Percentiles rank a stretch among this genome's conserved stretches.
Evolutionary conservation across 2,888 invertebrate species (phyloP).

Genomic region (Coleophora flavipennella): DNA sequence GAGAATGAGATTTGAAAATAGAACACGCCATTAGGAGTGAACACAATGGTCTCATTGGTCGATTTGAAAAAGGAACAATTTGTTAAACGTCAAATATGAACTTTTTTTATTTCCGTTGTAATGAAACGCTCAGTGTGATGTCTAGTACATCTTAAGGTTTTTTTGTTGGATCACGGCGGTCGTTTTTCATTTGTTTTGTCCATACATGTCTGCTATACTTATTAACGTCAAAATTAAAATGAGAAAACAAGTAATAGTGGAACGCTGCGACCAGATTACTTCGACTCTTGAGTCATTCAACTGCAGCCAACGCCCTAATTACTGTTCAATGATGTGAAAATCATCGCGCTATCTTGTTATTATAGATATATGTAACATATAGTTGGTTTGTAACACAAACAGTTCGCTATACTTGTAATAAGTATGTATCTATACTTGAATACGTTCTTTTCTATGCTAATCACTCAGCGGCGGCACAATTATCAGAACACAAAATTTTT

Average conservation of each 20-base stretch:
- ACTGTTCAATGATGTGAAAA: constrained; percentile 40
- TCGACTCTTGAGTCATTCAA: constrained; percentile 42
- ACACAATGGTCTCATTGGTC: constrained; percentile 72
- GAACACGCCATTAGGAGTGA: constrained; percentile 70
- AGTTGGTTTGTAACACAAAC: too few species aligned
- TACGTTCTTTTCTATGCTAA: too few species aligned
- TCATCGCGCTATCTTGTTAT: constrained; percentile 17
- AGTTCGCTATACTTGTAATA: too few species aligned
- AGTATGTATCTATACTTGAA: too few species aligned
- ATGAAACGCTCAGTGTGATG: constrained; percentile 64
- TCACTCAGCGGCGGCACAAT: too few species aligned
- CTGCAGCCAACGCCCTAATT: constrained; percentile 43
- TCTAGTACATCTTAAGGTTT: constrained; percentile 56
- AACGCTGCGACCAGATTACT: constrained; percentile 61
- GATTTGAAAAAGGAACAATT: constrained; percentile 74
- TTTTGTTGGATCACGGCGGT: constrained; percentile 54
- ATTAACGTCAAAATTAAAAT: constrained; percentile 61
- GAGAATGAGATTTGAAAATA: constrained; percentile 72
- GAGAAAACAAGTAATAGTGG: constrained; percentile 43
- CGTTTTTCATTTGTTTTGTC: constrained; percentile 63
- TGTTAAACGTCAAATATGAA: constrained; percentile 73
- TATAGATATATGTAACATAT: background rate
- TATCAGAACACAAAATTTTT: too few species aligned
- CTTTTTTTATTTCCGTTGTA: constrained; percentile 67
- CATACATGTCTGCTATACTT: constrained; percentile 41